Conservation (phyloP, 2,888 invertebrate species). For the Caenorhabditis japonica region DNA sequence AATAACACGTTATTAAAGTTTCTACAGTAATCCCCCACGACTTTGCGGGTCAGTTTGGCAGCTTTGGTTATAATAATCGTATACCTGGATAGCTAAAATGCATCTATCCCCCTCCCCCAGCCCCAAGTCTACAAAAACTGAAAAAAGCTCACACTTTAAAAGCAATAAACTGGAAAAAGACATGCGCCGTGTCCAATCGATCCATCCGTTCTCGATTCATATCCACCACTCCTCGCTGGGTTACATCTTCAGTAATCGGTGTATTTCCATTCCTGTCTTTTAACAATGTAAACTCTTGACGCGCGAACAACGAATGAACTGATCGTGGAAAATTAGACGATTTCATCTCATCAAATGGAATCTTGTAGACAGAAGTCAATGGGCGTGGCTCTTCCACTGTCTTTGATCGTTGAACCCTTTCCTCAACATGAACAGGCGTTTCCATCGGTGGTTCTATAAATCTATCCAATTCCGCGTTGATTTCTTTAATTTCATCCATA, state of each 20-base stretch:
- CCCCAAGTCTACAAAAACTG: too few relatives aligned
- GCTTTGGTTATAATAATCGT: too few relatives aligned
- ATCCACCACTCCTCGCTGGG: slow-evolving; percentile 63
- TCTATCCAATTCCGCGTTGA: slow-evolving; percentile 24
- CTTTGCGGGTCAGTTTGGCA: too few relatives aligned
- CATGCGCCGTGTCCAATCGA: slow-evolving; percentile 78
- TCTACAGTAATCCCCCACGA: too few relatives aligned
- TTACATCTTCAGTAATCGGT: slow-evolving; percentile 78
- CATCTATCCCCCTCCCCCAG: too few relatives aligned
- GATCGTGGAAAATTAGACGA: slow-evolving; percentile 49
- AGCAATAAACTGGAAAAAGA: slow-evolving; percentile 80
- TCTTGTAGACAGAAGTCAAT: slow-evolving; percentile 28
- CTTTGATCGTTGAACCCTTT: slow-evolving; percentile 9
- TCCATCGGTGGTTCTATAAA: slow-evolving; percentile 25
- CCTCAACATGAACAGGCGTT: slow-evolving; percentile 1
- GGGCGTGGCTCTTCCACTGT: slow-evolving; percentile 18
- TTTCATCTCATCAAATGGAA: slow-evolving; percentile 37
- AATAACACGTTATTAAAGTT: too few relatives aligned
- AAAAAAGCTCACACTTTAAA: slow-evolving; percentile 77
- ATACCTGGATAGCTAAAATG: too few relatives aligned
- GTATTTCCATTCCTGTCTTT: slow-evolving; percentile 78
- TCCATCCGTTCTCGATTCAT: slow-evolving; percentile 78
- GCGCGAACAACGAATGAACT: slow-evolving; percentile 38
- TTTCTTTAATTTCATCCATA: slow-evolving; percentile 26
- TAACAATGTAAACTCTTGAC: slow-evolving; percentile 75